Conservation (phyloP, 2,113 vertebrate genomes). For the Pristiophorus japonicus region DNA sequence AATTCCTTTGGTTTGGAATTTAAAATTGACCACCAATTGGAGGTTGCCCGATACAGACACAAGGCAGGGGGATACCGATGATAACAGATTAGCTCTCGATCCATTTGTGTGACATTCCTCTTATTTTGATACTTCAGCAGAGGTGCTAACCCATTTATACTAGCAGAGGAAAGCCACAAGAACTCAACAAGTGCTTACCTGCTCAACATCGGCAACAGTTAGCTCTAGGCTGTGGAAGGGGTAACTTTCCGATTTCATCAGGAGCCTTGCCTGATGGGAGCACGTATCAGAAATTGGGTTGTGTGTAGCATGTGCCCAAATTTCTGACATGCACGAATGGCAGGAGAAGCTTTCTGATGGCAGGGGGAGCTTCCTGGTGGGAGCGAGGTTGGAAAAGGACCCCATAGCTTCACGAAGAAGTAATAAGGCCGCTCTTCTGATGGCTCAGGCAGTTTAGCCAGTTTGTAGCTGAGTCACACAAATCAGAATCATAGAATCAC, state of each 20-base stretch:
- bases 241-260: not conserved
- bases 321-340: not conserved
- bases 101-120: not conserved
- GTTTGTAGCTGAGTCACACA: not conserved
- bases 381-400: not conserved
- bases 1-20: not conserved
- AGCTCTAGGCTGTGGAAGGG: not conserved
- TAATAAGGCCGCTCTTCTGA: not conserved
- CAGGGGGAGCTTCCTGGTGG: not conserved
- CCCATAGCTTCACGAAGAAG: not conserved
- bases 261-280: not conserved
- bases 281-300: not conserved
- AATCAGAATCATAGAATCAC: not conserved
- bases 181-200: not conserved
- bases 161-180: not conserved
- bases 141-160: not conserved
- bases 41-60: not conserved
- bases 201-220: not conserved
- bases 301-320: not conserved
- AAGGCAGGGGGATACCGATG: not conserved
- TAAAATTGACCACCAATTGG: not conserved
- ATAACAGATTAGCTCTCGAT: not conserved
- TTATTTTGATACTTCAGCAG: not conserved
- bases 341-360: not conserved
- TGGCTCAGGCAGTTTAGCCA: not conserved